Base-by-base conservation (phyloP, 2,113 vertebrate species). In the Erinaceus europaeus region DNA sequence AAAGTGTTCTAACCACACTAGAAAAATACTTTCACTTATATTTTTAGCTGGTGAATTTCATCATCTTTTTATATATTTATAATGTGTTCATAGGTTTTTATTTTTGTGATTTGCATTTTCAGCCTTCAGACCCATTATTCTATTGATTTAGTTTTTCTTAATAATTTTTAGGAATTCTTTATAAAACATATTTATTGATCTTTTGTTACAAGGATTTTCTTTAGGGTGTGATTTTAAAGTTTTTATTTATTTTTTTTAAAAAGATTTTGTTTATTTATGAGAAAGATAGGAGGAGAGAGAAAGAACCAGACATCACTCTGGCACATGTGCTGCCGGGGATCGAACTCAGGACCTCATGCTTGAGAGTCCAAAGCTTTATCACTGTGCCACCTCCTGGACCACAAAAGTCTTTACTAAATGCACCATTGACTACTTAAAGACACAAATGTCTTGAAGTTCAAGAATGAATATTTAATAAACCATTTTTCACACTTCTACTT, bases 401-500 rank as follows among this genome's bases (percentile, higher is more conserved):
- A n/a, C n/a, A n/a, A n/a, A n/a, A n/a, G n/a, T n/a, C n/a, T n/a
- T n/a, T n/a, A 29, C 3, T 29, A 29, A 23, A 67, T 32, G 17
- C 13, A n/a, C 83, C 21, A 67, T 14, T 65, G 44, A 76, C 38
- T 67, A 3, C 62, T 72, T 53, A 29, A 57, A 81, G 18, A 17
- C 17, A 50, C 32, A 38, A 36, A n/a, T 81, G 21, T 18, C 38
- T 27, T 59, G 34, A 86, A 15, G 20, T 50, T 83, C 20, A 84
- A 84, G 36, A 74, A 61, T 84, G 65, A 75, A 68, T 86, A 82
- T n/a, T 57, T 80, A 77, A 86, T 74, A 79, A 86, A 68, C 44
- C 42, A 40, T 42, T 38, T 84, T 79, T 80, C 85, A 90, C 42
- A 88, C 65, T 79, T 84, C 48, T 32, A 52, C 69, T 79, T 94